These are phyloP conservation scores for Oreochromis spilurus DNA, from an alignment of 2,113 vertebrate species.

Conservation along the genomic window DNA sequence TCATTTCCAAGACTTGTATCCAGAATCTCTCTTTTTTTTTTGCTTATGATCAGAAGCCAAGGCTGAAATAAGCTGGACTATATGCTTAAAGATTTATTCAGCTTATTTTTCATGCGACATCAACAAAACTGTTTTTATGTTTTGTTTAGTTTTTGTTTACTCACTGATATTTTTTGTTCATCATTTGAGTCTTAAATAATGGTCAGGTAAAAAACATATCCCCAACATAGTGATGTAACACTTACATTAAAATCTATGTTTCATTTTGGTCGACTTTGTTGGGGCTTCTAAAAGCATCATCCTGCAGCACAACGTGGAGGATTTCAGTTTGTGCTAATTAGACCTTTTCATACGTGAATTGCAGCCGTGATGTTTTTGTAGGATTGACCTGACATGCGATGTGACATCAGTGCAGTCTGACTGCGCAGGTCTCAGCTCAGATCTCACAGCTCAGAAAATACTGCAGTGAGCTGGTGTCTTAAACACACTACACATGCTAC, in stretches of 20 bases:
- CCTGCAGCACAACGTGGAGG: neutral
- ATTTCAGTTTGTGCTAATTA: neutral
- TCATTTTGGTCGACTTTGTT: neutral
- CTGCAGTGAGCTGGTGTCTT: neutral
- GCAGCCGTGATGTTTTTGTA: neutral
- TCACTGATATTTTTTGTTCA: neutral
- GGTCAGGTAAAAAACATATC: neutral
- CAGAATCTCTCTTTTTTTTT: neutral
- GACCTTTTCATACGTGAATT: neutral
- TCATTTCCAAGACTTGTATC: neutral
- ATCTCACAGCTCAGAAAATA: neutral
- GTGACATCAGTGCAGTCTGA: neutral
- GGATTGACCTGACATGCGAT: neutral
- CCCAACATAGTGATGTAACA: accelerated
- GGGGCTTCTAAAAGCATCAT: neutral
- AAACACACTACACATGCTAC: neutral
- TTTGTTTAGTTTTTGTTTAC: neutral
- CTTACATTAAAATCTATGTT: neutral
- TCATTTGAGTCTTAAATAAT: neutral
- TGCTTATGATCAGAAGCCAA: neutral
- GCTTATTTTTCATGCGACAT: neutral
- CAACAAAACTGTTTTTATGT: neutral
- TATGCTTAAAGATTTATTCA: neutral
- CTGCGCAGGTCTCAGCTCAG: too few relatives aligned
- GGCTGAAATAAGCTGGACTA: neutral